Evolutionary conservation across 2,888 invertebrate species (phyloP).

Genomic region (Acrobasis repandana): DNA sequence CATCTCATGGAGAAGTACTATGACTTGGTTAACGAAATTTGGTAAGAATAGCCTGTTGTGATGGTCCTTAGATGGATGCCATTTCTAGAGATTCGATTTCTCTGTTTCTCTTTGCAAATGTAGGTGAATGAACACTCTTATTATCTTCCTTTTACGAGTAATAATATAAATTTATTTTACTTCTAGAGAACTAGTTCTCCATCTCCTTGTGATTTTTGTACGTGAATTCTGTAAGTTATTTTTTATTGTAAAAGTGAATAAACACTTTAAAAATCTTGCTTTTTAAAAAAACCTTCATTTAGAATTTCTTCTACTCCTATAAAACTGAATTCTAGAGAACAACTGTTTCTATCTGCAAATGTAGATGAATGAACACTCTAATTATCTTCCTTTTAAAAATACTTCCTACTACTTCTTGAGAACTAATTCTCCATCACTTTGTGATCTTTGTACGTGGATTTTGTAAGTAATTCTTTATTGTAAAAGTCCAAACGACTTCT

Average conservation of each 20-base stretch:
- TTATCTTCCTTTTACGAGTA: not conserved
- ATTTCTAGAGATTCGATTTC: conserved; percentile 16
- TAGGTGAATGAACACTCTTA: not conserved
- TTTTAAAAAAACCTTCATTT: not conserved
- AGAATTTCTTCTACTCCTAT: not conserved
- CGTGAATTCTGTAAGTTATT: too few relatives aligned
- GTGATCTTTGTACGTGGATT: too few relatives aligned
- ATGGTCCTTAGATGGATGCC: not conserved
- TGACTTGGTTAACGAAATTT: conserved; percentile 65
- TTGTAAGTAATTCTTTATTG: too few relatives aligned
- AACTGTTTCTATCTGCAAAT: too few relatives aligned
- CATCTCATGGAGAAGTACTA: conserved; percentile 64
- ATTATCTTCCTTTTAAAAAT: too few relatives aligned
- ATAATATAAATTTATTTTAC: not conserved
- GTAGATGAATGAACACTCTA: too few relatives aligned
- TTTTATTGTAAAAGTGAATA: not conserved
- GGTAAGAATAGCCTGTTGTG: conserved; percentile 54
- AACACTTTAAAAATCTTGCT: not conserved
- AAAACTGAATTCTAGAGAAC: too few relatives aligned
- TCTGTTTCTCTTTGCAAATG: not conserved
- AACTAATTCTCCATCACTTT: too few relatives aligned
- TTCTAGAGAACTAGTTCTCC: not conserved
- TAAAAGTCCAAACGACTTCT: too few relatives aligned
- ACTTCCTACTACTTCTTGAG: too few relatives aligned
- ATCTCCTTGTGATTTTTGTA: too few relatives aligned